These are phyloP conservation scores for Atrina japonica DNA, from an alignment of 2,888 invertebrate species.

Conservation along the genomic window DNA sequence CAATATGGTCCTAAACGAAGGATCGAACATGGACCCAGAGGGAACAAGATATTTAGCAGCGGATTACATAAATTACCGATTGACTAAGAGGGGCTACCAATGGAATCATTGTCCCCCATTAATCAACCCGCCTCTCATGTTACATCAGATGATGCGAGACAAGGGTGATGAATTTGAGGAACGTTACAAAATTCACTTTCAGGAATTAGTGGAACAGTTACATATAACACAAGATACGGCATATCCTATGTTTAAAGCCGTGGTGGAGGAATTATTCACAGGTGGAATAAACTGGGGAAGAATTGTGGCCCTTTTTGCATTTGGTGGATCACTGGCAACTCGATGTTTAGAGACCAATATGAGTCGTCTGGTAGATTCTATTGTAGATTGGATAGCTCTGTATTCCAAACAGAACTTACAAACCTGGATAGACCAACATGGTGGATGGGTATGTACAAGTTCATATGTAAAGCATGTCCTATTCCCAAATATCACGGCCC, in stretches of 20 bases:
- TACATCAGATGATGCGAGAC: conserved; percentile 61
- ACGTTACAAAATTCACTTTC: conserved; percentile 68
- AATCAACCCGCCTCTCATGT: conserved; percentile 48
- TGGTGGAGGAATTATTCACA: conserved; percentile 78
- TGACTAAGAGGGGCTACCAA: conserved; percentile 82
- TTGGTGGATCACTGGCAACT: conserved; percentile 77
- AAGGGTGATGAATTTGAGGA: conserved; percentile 76
- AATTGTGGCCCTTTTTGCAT: conserved; percentile 79
- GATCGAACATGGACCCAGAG: conserved; percentile 51
- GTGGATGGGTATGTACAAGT: conserved; percentile 76
- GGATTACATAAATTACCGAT: conserved; percentile 65
- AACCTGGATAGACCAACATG: conserved; percentile 78
- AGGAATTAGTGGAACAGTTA: conserved; percentile 71
- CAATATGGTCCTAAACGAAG: no score
- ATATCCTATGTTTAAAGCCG: conserved; percentile 75
- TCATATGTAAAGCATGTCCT: neutral
- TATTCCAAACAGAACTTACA: conserved; percentile 75
- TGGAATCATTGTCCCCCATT: conserved; percentile 81
- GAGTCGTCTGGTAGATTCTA: conserved; percentile 73
- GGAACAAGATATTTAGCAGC: conserved; percentile 58
- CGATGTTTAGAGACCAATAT: conserved; percentile 73
- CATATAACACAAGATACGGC: conserved; percentile 73
- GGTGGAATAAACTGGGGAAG: conserved; percentile 80
- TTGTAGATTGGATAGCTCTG: conserved; percentile 77
- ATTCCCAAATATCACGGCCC: no score